These are phyloP conservation scores for Desmodus rotundus DNA, from an alignment of 2,113 vertebrate species.

Conservation along the genomic window DNA sequence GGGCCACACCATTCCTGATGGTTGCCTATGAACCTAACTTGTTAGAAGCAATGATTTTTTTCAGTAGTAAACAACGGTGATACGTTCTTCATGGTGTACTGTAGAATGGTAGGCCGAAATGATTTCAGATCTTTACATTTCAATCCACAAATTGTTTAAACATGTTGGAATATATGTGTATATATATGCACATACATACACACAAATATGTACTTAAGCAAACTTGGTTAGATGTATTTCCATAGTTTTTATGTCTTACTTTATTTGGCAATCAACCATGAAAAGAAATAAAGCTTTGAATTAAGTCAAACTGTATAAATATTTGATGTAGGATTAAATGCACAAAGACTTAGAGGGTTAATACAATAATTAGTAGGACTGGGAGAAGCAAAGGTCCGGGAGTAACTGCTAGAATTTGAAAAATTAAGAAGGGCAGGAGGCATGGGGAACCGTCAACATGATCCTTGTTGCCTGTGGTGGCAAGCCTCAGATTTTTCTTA, in stretches of 20 bases:
- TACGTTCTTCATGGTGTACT: background rate
- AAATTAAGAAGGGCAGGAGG: background rate
- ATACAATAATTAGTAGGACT: background rate
- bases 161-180: background rate
- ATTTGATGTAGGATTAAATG: background rate
- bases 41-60: background rate
- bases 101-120: background rate
- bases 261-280: background rate
- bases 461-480: too few species aligned
- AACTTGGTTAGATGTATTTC: background rate
- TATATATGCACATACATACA: background rate
- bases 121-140: conserved; percentile 16
- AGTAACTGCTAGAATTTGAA: background rate
- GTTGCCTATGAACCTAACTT: background rate
- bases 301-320: background rate
- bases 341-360: background rate
- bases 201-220: background rate
- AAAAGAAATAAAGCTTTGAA: background rate
- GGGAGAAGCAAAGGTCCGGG: background rate
- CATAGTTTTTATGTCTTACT: background rate
- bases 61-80: background rate
- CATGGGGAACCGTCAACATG: background rate
- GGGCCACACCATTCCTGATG: background rate
- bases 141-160: conserved; percentile 3
- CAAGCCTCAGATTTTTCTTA: background rate